Evolutionary conservation across 1,140 invertebrate species (phyloP), one percentile per base, ranked within the genome.

Genomic region (Diorhabda sublineata): DNA sequence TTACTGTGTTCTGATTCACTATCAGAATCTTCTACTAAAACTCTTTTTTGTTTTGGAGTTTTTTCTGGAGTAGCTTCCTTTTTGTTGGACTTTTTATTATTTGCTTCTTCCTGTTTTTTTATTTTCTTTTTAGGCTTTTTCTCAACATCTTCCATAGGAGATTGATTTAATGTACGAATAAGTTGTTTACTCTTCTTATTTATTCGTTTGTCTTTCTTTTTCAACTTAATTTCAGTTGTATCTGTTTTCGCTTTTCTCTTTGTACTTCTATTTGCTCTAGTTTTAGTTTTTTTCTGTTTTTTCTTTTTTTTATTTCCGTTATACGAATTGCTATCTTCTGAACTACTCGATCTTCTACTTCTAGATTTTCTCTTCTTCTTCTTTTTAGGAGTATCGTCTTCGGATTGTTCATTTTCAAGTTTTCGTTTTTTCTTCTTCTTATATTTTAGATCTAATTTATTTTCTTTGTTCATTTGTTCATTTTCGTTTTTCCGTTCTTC

Each of bases 211-310:
- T 45, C 44, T 52, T 59, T 67, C 66, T 67, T 61, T 61, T 67
- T 67, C 43, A 6, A 5, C 11, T 47, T 67, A 42, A 9, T 42
- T 67, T 60, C 58, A 42, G 41, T n/a, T 41, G 58, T 43, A 44
- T 45, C 6, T 45, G 57, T 68, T 6, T 42, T 45, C 11, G 64
- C 67, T 68, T 64, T 70, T 69, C 58, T 73, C 69, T 70, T 75
- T 74, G 3, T 69, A 65, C 73, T 85, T 86, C 74, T 85, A 85
- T 71, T 85, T 86, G 45, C 79, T 85, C 42, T 84, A 73, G 65
- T 79, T 79, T 62, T 77, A 74, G 42, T 69, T 67, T 59, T 76
- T 79, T 74, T 78, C 63, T 77, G 71, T 56, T 75, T 82, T 68
- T 84, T 86, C 42, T 81, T 81, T 45, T 84, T 83, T 58, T 81